Conservation (phyloP, 1,140 invertebrate species). For the Drosophila serrata region DNA sequence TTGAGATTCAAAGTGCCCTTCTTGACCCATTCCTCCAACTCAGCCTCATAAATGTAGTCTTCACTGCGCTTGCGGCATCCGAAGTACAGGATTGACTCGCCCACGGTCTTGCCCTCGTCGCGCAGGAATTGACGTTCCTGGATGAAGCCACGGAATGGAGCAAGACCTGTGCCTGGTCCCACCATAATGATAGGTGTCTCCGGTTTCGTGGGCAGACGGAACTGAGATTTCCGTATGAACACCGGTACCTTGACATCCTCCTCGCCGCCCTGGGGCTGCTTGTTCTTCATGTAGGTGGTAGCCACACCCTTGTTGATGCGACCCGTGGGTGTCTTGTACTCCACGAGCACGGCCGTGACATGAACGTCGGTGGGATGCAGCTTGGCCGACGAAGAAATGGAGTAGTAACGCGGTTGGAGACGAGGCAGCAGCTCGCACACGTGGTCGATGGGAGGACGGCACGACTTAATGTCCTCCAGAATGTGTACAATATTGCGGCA, state of each 20-base stretch:
- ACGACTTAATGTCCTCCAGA: constrained; percentile 96
- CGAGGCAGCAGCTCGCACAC: constrained; percentile 97
- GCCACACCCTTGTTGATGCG: constrained; percentile 96
- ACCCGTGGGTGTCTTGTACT: constrained; percentile 96
- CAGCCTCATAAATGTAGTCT: constrained; percentile 98
- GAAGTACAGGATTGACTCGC: constrained; percentile 98
- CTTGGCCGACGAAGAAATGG: constrained; percentile 99
- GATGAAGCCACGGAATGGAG: constrained; percentile 99
- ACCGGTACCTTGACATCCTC: constrained; percentile 91
- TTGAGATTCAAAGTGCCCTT: constrained; percentile 93
- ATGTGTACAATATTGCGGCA: constrained; percentile 98
- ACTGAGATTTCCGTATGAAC: constrained; percentile 98
- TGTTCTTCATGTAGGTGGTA: constrained; percentile 95
- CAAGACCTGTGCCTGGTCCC: constrained; percentile 99
- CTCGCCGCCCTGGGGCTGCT: constrained; percentile 87
- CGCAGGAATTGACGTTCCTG: constrained; percentile 93
- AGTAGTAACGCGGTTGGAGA: constrained; percentile 98
- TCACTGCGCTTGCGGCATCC: constrained; percentile 96
- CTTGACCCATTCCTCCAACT: constrained; percentile 93
- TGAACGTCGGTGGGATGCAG: constrained; percentile 95
- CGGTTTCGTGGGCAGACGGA: constrained; percentile 95
- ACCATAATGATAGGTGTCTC: constrained; percentile 98
- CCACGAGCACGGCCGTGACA: constrained; percentile 98
- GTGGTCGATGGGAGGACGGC: constrained; percentile 97
- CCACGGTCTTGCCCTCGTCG: constrained; percentile 93